These are phyloP conservation scores for Micropoecilia bifurca DNA, from an alignment of 2,797 vertebrate genomes.

Conservation along the genomic window DNA sequence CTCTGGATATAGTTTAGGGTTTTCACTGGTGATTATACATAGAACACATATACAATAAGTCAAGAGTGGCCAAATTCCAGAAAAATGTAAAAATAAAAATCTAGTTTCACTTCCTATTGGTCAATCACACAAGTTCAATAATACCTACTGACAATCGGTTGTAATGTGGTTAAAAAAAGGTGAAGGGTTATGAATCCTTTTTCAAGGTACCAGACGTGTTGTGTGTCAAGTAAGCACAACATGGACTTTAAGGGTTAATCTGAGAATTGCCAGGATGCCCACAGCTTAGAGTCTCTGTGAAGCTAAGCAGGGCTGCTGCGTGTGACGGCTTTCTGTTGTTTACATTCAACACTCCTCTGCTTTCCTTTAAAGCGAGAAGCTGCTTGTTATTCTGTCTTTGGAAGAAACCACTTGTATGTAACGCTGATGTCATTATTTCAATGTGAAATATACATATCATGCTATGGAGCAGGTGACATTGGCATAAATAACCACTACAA, in stretches of 20 bases:
- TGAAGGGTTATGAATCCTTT: not conserved
- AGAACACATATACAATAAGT: conserved; percentile 65
- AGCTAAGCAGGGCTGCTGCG: conserved; percentile 40
- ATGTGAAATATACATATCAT: conserved; percentile 43
- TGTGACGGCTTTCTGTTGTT: conserved; percentile 18
- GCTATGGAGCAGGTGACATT: conserved; percentile 39
- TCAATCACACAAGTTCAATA: not conserved
- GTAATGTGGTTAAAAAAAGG: not conserved
- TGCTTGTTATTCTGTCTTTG: conserved; percentile 47
- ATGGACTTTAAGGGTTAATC: conserved; percentile 60
- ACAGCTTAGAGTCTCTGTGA: conserved; percentile 45
- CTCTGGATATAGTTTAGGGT: conserved; percentile 73
- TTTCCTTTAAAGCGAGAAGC: conserved; percentile 30
- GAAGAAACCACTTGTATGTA: conserved; percentile 31
- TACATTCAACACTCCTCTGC: conserved; percentile 20
- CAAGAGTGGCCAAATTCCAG: not conserved
- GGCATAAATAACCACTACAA: conserved; percentile 28
- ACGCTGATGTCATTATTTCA: conserved; percentile 43
- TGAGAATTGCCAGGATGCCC: conserved; percentile 44
- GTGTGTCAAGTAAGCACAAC: not conserved
- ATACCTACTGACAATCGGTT: not conserved
- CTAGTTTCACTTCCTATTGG: not conserved
- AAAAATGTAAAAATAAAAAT: not conserved
- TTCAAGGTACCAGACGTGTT: not conserved
- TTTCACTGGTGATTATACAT: conserved; percentile 75